A percentile compares a stretch with the other conserved stretches of the same genome.
Evolutionary conservation across 2,113 vertebrate species (phyloP).

Genomic region (Carassius gibelio): DNA sequence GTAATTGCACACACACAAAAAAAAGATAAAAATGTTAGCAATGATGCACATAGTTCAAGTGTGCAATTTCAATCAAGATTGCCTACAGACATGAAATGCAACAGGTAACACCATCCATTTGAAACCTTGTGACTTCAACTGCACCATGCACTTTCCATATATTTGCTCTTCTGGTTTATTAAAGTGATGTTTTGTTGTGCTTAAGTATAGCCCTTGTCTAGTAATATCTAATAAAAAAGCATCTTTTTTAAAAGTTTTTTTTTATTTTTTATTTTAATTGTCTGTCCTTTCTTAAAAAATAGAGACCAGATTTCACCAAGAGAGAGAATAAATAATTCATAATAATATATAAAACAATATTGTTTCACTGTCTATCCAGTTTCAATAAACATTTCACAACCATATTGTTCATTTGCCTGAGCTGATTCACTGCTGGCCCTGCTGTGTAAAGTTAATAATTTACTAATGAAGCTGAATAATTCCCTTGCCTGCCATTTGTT

Average conservation of each 20-base stretch:
- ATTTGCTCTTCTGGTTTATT: background rate
- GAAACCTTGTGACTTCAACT: conserved; percentile 1
- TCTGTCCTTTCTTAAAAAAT: background rate
- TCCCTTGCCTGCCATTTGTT: conserved; percentile 26
- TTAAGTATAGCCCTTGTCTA: background rate
- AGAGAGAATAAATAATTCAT: no score
- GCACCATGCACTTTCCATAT: background rate
- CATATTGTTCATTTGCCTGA: background rate
- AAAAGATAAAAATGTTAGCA: background rate
- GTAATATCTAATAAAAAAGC: background rate
- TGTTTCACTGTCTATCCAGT: background rate
- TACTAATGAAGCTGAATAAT: conserved; percentile 21
- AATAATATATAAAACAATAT: background rate
- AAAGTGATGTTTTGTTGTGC: background rate
- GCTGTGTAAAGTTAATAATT: conserved; percentile 27
- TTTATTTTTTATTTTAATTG: background rate
- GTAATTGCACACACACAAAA: background rate
- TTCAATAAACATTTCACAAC: background rate
- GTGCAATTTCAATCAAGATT: conserved; percentile 1
- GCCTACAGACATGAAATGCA: background rate
- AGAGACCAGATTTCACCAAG: background rate
- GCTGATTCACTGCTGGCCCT: conserved; percentile 13
- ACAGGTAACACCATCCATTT: background rate
- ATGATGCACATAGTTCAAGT: conserved; percentile 13
- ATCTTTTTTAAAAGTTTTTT: background rate